Percentiles rank a stretch among this genome's conserved stretches.
phyloP scores from a whole-genome alignment of 2,113 vertebrate genomes.

The Charadrius vociferus region DNA sequence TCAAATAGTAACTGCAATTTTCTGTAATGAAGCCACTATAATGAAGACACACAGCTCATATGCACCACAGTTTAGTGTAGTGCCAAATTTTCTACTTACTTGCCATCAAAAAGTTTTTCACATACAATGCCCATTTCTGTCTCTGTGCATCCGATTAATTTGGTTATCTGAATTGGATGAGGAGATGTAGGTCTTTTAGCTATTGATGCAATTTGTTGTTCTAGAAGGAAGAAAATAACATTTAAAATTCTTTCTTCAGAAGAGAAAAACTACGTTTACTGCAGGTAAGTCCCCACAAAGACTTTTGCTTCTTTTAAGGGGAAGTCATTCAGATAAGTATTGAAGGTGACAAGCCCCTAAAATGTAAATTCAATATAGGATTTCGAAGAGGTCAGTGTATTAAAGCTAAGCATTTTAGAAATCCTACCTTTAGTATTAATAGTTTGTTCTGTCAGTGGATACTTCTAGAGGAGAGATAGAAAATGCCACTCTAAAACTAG shows the following conservation, averaged over 20 bases:
- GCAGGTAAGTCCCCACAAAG: not conserved
- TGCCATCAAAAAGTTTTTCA: constrained; percentile 75
- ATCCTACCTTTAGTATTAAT: not conserved
- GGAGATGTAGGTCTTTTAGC: constrained; percentile 73
- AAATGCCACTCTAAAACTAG: not conserved
- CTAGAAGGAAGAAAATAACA: constrained; percentile 53
- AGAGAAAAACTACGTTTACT: not conserved
- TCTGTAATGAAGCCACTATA: not conserved
- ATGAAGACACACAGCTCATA: not conserved
- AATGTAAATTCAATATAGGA: not conserved
- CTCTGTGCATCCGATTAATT: constrained; percentile 23
- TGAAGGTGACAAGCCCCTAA: not conserved
- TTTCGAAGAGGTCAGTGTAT: not conserved
- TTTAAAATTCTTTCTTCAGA: not conserved
- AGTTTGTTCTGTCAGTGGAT: not conserved
- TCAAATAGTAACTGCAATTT: not conserved
- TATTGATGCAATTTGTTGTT: not conserved
- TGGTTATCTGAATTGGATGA: constrained; percentile 84
- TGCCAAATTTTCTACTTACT: constrained; percentile 74
- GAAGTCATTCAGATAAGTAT: not conserved
- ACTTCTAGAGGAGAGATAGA: not conserved
- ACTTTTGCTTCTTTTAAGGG: not conserved
- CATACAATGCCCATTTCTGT: constrained; percentile 75
- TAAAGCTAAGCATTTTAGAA: constrained; percentile 4
- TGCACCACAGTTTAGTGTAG: not conserved